These are phyloP conservation scores for Ostrea edulis DNA, from an alignment of 1,140 invertebrate genomes.

Conservation along the genomic window DNA sequence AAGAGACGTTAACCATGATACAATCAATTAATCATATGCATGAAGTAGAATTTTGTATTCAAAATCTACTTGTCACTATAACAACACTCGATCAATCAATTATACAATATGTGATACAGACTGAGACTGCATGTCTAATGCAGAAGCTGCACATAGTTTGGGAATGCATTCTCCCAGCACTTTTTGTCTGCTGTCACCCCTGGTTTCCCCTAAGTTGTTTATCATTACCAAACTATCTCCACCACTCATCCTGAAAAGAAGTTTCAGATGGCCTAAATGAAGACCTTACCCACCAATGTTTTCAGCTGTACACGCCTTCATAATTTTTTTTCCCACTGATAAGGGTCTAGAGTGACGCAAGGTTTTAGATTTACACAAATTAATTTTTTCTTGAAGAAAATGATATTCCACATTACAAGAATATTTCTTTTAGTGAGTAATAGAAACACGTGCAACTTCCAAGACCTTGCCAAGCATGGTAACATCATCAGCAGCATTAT, in stretches of 20 bases:
- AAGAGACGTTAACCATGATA: no score
- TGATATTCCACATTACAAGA: neutral
- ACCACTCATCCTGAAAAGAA: neutral
- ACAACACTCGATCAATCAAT: no score
- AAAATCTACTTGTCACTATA: no score
- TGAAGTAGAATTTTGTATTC: no score
- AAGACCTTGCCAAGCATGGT: neutral
- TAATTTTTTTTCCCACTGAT: neutral
- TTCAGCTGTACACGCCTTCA: neutral
- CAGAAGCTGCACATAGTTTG: neutral
- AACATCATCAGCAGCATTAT: conserved; percentile 36
- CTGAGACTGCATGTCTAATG: no score
- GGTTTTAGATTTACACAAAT: neutral
- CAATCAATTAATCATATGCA: no score
- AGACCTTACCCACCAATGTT: conserved; percentile 5
- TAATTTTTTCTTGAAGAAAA: conserved; percentile 5
- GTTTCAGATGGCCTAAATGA: neutral
- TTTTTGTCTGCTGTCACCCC: neutral
- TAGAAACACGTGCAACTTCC: neutral
- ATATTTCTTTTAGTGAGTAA: neutral
- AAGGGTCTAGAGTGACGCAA: neutral
- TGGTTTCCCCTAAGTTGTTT: neutral
- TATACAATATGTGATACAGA: no score
- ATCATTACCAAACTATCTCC: neutral
- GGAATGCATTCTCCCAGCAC: neutral